phyloP scores from a whole-genome alignment of 1,140 invertebrate species.

The Lutraria rhynchaena region DNA sequence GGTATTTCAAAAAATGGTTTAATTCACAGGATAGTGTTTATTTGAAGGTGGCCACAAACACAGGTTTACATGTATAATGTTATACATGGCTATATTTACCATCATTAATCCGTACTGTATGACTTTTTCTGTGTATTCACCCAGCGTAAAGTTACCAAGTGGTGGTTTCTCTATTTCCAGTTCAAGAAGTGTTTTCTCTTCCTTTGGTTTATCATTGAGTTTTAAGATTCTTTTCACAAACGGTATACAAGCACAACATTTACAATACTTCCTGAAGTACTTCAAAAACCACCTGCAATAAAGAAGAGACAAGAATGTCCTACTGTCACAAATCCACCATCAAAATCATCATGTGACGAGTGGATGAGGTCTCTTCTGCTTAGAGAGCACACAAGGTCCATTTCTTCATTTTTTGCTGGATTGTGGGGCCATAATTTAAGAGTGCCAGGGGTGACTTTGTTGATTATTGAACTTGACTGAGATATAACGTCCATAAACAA shows the following conservation, averaged over 20 bases:
- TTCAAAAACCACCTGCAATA: conserved; percentile 44
- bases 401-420: too few relatives aligned
- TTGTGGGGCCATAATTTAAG: background rate
- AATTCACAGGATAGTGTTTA: too few relatives aligned
- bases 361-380: background rate
- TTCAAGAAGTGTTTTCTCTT: conserved; percentile 68
- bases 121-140: conserved; percentile 83
- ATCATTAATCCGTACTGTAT: conserved; percentile 83
- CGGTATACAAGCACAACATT: conserved; percentile 40
- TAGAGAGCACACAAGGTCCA: too few relatives aligned
- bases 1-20: too few relatives aligned
- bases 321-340: background rate
- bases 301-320: background rate
- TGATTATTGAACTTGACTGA: too few relatives aligned
- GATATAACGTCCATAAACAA: too few relatives aligned
- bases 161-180: conserved; percentile 78
- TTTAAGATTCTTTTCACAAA: conserved; percentile 29
- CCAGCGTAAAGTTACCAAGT: conserved; percentile 81
- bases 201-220: conserved; percentile 21
- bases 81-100: too few relatives aligned
- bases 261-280: conserved; percentile 26
- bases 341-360: too few relatives aligned
- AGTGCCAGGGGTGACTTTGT: too few relatives aligned
- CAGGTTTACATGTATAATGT: too few relatives aligned
- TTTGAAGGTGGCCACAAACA: too few relatives aligned